Base-by-base conservation (phyloP, 2,888 invertebrate genomes). In the Eledona agricola region DNA sequence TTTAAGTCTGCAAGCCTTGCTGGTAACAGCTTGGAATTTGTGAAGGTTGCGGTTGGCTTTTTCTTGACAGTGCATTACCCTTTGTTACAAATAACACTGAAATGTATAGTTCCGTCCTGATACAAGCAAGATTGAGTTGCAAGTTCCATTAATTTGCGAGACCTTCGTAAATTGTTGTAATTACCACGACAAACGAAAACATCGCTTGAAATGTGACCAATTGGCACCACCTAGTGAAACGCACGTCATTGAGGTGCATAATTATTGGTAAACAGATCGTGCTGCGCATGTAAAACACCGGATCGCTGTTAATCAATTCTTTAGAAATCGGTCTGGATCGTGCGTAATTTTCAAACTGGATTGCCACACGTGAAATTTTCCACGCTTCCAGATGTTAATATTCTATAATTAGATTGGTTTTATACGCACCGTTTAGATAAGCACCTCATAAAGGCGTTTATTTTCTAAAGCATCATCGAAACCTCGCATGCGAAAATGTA, bases 211-310 rank as follows among this genome's bases (percentile, higher is more conserved):
- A 40, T 26, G 26, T 17, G 16, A 40, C 6, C 38, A 16, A 11
- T 35, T 20, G 22, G 11, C 32, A 32, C 19, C 29, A 22, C n/a
- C n/a, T n/a, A 31, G 32, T 20, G 45, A 45, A 32, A 45, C 31
- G 2, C 19, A 3, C 22, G 13, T 12, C 9, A 32, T 45, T 16
- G 16, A 32, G 13, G 31, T 31, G 22, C 12, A 32, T 32, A 13
- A 45, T 32, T 32, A 32, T n/a, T n/a, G n/a, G 13, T 22, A 32
- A 15, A 25, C 32, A 7, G 23, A 31, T 31, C 32, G 23, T 23
- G 23, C 32, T 23, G 45, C 45, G 25, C 7, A 32, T 19, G 9
- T 40, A 4, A 11, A 28, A 40, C n/a, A n/a, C n/a, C n/a, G n/a
- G n/a, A n/a, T n/a, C n/a, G n/a, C n/a, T n/a, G n/a, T n/a, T n/a